Evolutionary conservation across 1,140 invertebrate species (phyloP).

Genomic region (Popillia japonica): DNA sequence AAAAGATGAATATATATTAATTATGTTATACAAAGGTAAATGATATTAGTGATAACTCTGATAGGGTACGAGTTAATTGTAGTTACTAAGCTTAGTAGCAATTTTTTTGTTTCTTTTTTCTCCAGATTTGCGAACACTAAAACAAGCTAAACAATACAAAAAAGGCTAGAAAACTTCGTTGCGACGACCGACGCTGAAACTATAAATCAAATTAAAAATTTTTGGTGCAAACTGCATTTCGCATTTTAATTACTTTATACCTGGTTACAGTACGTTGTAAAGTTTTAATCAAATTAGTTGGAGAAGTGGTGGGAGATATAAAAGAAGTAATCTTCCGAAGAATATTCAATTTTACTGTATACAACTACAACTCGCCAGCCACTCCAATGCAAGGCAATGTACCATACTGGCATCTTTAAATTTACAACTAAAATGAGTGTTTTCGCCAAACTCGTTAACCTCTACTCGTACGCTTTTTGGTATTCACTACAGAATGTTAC

Average conservation of each 20-base stretch:
- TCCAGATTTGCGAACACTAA: too few relatives aligned
- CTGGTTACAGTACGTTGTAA: background rate
- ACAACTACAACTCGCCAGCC: background rate
- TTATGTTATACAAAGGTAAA: too few relatives aligned
- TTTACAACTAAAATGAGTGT: slow-evolving; percentile 10
- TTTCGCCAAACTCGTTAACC: slow-evolving; percentile 1
- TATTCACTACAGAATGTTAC: background rate
- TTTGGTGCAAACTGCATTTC: slow-evolving; percentile 14
- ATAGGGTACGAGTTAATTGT: too few relatives aligned
- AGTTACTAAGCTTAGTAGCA: too few relatives aligned
- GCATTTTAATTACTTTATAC: slow-evolving; percentile 11
- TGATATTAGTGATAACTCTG: too few relatives aligned
- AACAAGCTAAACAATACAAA: too few relatives aligned
- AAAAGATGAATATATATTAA: too few relatives aligned
- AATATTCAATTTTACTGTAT: background rate
- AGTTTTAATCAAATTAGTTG: slow-evolving; percentile 4
- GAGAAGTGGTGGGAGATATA: background rate
- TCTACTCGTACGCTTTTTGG: background rate
- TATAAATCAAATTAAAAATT: slow-evolving; percentile 5
- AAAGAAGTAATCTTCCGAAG: background rate
- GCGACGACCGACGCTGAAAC: background rate
- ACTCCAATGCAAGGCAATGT: background rate
- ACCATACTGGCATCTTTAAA: background rate
- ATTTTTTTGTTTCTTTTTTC: too few relatives aligned
- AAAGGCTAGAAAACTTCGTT: background rate